Percentiles rank a stretch among this genome's conserved stretches.
These are phyloP conservation scores for Oryzias curvinotus DNA, from an alignment of 2,113 vertebrate species.

Conservation along the genomic window DNA sequence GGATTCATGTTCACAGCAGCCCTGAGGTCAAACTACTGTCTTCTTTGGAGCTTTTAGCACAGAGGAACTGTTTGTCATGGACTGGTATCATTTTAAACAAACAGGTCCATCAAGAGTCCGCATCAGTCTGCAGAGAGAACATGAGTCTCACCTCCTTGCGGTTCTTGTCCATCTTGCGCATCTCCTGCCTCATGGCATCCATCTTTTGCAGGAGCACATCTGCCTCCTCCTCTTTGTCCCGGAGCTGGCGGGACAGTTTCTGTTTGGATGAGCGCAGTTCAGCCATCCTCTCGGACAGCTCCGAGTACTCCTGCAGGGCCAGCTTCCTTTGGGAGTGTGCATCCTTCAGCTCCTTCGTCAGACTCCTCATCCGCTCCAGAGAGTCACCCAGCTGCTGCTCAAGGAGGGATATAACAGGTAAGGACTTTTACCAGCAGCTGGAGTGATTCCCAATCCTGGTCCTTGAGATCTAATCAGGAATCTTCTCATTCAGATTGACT, in stretches of 20 bases:
- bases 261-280: constrained; percentile 92
- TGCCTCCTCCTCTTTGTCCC: constrained; percentile 94
- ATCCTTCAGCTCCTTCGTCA: constrained; percentile 92
- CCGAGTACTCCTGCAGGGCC: constrained; percentile 91
- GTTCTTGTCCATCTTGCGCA: constrained; percentile 86
- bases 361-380: constrained; percentile 86
- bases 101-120: too few species aligned
- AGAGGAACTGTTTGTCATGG: too few species aligned
- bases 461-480: too few species aligned
- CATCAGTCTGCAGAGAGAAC: not conserved
- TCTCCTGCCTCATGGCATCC: constrained; percentile 87
- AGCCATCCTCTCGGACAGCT: constrained; percentile 88
- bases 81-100: too few species aligned
- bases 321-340: constrained; percentile 90
- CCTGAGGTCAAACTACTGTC: too few species aligned
- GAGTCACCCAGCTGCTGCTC: constrained; percentile 89
- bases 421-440: not conserved
- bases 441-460: not conserved
- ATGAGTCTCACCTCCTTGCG: constrained; percentile 85
- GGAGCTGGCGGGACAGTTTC: constrained; percentile 87
- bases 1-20: too few species aligned
- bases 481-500: too few species aligned
- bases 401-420: not conserved
- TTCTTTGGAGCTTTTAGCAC: too few species aligned
- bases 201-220: constrained; percentile 87